These are phyloP conservation scores for Corapipo altera DNA, from an alignment of 2,113 vertebrate genomes.

Conservation along the genomic window DNA sequence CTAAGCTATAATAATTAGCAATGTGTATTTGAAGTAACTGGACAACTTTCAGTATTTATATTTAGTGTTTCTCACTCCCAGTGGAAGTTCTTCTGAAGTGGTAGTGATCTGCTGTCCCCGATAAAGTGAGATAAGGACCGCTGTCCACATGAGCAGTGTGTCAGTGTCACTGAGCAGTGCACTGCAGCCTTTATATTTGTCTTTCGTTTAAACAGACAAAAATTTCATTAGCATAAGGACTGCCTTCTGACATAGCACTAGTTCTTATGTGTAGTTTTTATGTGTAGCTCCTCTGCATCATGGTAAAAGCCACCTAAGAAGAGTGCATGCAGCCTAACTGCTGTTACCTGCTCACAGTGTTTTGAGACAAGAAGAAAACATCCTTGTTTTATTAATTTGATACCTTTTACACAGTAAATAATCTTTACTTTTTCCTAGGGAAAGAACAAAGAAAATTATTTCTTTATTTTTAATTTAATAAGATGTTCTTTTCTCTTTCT, in stretches of 20 bases:
- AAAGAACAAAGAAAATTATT: not conserved
- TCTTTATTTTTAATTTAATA: not conserved
- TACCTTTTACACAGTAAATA: not conserved
- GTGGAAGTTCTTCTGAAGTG: not conserved
- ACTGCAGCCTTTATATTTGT: not conserved
- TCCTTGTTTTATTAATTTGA: not conserved
- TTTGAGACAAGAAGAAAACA: not conserved
- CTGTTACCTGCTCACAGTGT: not conserved
- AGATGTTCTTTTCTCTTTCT: not conserved
- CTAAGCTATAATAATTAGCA: not conserved
- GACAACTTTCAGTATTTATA: not conserved
- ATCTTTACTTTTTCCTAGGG: not conserved
- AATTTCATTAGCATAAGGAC: not conserved
- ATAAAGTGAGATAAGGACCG: not conserved
- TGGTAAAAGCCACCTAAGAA: not conserved
- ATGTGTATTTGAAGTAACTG: not conserved
- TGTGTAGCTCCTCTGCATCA: not conserved
- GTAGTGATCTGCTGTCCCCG: not conserved
- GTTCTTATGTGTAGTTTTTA: not conserved
- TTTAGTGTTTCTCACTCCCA: not conserved
- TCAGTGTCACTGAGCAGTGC: not conserved
- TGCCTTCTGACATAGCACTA: not conserved
- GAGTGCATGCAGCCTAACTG: not conserved
- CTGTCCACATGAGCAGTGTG: not conserved
- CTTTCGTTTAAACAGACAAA: not conserved